Conservation (phyloP, 1,140 invertebrate species). For the Aphis gossypii region DNA sequence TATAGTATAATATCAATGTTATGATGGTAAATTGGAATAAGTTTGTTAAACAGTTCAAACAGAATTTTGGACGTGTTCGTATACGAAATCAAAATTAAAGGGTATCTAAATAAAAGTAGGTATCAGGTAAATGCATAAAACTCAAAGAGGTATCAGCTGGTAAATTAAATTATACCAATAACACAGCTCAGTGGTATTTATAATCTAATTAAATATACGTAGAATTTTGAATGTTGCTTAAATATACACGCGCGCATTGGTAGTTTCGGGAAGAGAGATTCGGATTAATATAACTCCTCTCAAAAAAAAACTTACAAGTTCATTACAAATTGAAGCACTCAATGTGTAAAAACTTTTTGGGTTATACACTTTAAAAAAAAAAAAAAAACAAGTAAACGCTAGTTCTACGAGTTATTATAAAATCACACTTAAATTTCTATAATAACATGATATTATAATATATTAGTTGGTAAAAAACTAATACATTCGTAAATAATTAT, state of each 20-base stretch:
- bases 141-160: not conserved
- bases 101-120: not conserved
- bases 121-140: not conserved
- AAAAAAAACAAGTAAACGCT: not conserved
- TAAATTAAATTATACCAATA: not conserved
- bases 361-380: not conserved
- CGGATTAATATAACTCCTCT: not conserved
- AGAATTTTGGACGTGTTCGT: not conserved
- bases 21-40: not conserved
- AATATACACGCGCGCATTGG: not conserved
- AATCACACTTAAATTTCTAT: not conserved
- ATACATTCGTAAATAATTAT: not conserved
- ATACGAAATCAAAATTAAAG: not conserved
- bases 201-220: not conserved
- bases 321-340: not conserved
- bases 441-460: not conserved
- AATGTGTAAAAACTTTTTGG: not conserved
- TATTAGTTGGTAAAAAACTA: not conserved
- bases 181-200: not conserved
- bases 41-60: not conserved
- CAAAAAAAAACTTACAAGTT: not conserved
- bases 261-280: not conserved
- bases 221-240: not conserved
- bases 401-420: not conserved
- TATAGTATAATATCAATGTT: not conserved